These are phyloP conservation scores for Promerops cafer DNA, from an alignment of 2,113 vertebrate species.

Conservation along the genomic window DNA sequence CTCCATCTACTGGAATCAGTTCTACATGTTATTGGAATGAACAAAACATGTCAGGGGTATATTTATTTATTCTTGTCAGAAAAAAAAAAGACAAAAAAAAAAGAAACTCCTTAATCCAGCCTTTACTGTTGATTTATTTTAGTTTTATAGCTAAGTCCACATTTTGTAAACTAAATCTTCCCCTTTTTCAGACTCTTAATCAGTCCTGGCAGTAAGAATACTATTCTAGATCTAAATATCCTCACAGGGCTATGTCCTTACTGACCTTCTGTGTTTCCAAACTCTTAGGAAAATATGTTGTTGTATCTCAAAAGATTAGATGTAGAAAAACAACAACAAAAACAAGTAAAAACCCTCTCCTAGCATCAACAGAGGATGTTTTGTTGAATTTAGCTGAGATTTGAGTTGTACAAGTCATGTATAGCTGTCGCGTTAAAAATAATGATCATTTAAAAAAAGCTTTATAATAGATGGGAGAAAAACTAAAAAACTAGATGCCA, in stretches of 20 bases:
- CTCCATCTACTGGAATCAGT: conserved; percentile 39
- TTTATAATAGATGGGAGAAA: not conserved
- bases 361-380: not conserved
- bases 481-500: not conserved
- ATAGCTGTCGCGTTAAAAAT: not conserved
- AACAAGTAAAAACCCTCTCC: not conserved
- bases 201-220: not conserved
- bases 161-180: not conserved
- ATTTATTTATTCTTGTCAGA: not conserved
- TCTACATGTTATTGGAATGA: not conserved
- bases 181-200: not conserved
- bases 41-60: not conserved
- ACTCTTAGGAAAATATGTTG: not conserved
- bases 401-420: not conserved
- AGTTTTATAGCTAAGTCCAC: not conserved
- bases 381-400: not conserved
- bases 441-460: not conserved
- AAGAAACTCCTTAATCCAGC: not conserved
- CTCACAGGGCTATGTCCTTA: not conserved
- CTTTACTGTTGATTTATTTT: not conserved
- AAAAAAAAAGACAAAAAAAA: too few relatives aligned
- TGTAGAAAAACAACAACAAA: not conserved
- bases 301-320: not conserved
- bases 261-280: not conserved
- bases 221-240: not conserved